Evolutionary conservation across 1,140 invertebrate species (phyloP).

Genomic region (Campodea augens): DNA sequence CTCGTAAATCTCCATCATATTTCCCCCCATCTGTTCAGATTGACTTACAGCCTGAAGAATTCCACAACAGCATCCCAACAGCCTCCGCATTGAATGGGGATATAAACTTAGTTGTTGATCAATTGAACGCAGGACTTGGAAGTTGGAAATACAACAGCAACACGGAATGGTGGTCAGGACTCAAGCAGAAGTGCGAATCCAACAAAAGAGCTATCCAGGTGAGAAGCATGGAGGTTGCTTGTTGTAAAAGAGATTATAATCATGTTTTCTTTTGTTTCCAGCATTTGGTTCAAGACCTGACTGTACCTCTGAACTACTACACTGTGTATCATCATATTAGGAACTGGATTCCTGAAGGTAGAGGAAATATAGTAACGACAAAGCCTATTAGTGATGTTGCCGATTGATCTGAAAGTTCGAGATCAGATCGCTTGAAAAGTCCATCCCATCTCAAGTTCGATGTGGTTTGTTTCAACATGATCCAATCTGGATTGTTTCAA

Average conservation of each 20-base stretch:
- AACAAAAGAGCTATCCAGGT: slow-evolving; percentile 37
- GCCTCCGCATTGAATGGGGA: slow-evolving; percentile 60
- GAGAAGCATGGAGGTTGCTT: too few species aligned
- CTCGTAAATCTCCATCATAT: too few species aligned
- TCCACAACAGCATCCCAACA: slow-evolving; percentile 67
- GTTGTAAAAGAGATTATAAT: too few species aligned
- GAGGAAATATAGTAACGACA: neutral
- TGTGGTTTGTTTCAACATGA: too few species aligned
- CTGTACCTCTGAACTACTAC: slow-evolving; percentile 81
- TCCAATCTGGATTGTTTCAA: too few species aligned
- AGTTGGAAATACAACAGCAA: slow-evolving; percentile 24
- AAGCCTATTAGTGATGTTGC: neutral
- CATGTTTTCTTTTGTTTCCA: slow-evolving; percentile 18
- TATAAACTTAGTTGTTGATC: slow-evolving; percentile 42
- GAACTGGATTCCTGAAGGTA: slow-evolving; percentile 41
- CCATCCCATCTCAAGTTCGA: too few species aligned
- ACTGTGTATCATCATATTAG: slow-evolving; percentile 67
- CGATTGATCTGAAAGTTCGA: too few species aligned
- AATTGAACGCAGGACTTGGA: slow-evolving; percentile 27
- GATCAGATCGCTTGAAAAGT: too few species aligned
- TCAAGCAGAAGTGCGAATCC: slow-evolving; percentile 33
- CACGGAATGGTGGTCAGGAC: slow-evolving; percentile 35
- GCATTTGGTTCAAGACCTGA: slow-evolving; percentile 38
- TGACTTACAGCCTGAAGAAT: slow-evolving; percentile 73
- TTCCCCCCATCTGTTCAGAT: too few species aligned